Percentiles rank a stretch among this genome's conserved stretches.
These are phyloP conservation scores for Tribolium madens DNA, from an alignment of 1,140 invertebrate species.

Conservation along the genomic window DNA sequence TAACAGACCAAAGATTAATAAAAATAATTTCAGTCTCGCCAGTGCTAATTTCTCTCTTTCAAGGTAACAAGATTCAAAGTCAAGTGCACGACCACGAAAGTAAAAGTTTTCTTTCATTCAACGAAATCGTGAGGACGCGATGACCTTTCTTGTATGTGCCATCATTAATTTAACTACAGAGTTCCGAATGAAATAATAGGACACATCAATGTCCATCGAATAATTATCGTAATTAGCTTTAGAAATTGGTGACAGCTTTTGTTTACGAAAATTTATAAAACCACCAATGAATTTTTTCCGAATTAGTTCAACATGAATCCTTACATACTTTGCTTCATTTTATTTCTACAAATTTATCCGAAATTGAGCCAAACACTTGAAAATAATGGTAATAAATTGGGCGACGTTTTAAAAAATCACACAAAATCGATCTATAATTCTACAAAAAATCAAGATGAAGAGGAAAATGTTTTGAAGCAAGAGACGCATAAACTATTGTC, in stretches of 20 bases:
- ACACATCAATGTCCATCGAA: constrained; percentile 11
- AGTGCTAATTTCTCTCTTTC: neutral
- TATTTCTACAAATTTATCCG: neutral
- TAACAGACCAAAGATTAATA: neutral
- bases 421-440: constrained; percentile 28
- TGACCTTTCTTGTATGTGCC: constrained; percentile 3
- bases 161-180: constrained; percentile 20
- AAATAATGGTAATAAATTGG: constrained; percentile 46
- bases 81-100: constrained; percentile 24
- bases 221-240: constrained; percentile 12
- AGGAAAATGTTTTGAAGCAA: constrained; percentile 43
- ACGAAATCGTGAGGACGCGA: neutral
- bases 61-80: constrained; percentile 22
- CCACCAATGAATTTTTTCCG: neutral
- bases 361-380: neutral
- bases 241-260: constrained; percentile 4
- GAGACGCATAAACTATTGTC: constrained; percentile 47
- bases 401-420: constrained; percentile 34
- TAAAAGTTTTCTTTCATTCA: constrained; percentile 24
- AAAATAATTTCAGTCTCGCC: neutral
- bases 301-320: constrained; percentile 14
- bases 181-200: constrained; percentile 32
- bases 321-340: neutral
- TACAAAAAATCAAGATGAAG: constrained; percentile 33
- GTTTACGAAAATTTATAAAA: constrained; percentile 25